phyloP scores from a whole-genome alignment of 2,797 vertebrate genomes.

The Thripadectes ignobilis region DNA sequence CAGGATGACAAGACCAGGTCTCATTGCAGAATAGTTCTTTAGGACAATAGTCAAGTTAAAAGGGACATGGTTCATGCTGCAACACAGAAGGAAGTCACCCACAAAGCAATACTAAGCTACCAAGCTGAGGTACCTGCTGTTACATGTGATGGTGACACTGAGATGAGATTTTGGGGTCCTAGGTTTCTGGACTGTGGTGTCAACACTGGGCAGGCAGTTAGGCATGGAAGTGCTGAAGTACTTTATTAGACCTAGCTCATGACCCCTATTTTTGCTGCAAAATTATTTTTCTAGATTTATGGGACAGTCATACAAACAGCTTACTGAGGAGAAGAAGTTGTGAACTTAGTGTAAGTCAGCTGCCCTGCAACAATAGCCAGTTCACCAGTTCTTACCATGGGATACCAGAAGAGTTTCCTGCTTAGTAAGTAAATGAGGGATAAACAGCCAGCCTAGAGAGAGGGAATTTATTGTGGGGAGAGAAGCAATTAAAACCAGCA shows the following conservation, averaged over 20 bases:
- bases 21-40: neutral
- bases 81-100: neutral
- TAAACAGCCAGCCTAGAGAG: neutral
- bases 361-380: neutral
- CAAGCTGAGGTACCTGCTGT: accelerated
- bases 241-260: neutral
- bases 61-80: neutral
- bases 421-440: neutral
- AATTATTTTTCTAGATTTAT: neutral
- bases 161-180: neutral
- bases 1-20: neutral
- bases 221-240: neutral
- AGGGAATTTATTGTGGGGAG: neutral
- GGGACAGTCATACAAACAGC: neutral
- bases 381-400: neutral
- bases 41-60: neutral
- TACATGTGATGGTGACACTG: neutral
- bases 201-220: neutral
- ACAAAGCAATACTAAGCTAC: neutral
- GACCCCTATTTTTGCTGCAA: neutral
- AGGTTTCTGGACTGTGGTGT: neutral
- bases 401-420: neutral
- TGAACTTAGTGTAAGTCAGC: neutral
- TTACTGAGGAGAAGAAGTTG: neutral
- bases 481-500: neutral